Evolutionary conservation across 2,113 vertebrate species (phyloP).

Genomic region (Megaptera novaeangliae): DNA sequence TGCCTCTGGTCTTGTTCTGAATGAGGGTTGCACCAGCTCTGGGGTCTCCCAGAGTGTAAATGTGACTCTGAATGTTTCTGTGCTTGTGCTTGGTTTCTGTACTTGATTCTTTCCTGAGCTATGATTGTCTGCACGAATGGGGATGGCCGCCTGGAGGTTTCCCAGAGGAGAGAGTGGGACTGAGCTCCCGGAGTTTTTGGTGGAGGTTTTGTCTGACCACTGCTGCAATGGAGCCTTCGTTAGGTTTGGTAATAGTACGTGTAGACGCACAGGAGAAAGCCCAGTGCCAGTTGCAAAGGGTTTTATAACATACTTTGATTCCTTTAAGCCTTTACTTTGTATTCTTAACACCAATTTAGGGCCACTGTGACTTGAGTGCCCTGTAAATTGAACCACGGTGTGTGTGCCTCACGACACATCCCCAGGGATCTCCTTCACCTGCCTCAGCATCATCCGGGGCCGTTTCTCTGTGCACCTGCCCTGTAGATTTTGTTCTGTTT

Average conservation of each 20-base stretch:
- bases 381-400: fast-evolving
- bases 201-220: not conserved
- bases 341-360: not conserved
- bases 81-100: fast-evolving
- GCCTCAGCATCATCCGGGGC: fast-evolving
- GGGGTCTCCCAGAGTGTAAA: fast-evolving
- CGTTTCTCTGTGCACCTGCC: too few relatives aligned
- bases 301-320: not conserved
- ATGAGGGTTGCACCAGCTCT: fast-evolving
- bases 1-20: not conserved
- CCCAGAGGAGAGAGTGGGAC: not conserved
- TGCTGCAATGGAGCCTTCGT: too few relatives aligned
- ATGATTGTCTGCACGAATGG: fast-evolving
- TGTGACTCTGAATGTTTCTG: fast-evolving
- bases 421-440: fast-evolving
- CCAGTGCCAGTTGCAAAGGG: not conserved
- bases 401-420: fast-evolving
- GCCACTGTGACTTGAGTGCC: fast-evolving
- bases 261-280: fast-evolving
- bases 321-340: not conserved
- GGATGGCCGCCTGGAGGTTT: not conserved
- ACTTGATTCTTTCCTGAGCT: not conserved
- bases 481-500: not conserved
- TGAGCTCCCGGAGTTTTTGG: not conserved
- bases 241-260: fast-evolving